Conservation (phyloP, 2,888 invertebrate species). For the Ariolimax columbianus region DNA sequence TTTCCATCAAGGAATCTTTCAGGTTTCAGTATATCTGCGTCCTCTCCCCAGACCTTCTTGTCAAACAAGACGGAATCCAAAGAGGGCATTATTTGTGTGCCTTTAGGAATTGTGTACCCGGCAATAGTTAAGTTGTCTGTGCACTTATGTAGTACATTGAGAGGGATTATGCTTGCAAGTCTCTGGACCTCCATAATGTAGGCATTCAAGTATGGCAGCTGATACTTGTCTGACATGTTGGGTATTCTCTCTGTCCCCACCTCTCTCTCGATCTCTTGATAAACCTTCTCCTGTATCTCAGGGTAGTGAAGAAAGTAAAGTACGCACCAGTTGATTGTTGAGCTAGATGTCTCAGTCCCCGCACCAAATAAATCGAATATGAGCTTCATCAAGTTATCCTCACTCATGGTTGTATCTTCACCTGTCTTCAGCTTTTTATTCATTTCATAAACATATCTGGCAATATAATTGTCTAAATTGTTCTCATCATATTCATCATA, state of each 20-base stretch:
- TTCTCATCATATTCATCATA: slow-evolving; percentile 20
- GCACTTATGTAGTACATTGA: slow-evolving; percentile 23
- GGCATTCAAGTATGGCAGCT: slow-evolving; percentile 14
- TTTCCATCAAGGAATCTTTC: slow-evolving; percentile 62
- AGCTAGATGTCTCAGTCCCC: slow-evolving; percentile 86
- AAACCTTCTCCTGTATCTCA: slow-evolving; percentile 78
- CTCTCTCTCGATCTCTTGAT: slow-evolving; percentile 64
- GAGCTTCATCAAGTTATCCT: neutral
- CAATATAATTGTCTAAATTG: slow-evolving; percentile 20
- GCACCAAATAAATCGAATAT: slow-evolving; percentile 63
- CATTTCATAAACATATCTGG: neutral
- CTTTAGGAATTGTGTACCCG: slow-evolving; percentile 70
- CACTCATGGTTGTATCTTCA: neutral
- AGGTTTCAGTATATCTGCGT: slow-evolving; percentile 61
- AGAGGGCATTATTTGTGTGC: slow-evolving; percentile 61
- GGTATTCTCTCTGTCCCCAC: slow-evolving; percentile 69
- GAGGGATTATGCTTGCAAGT: slow-evolving; percentile 53
- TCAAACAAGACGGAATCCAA: slow-evolving; percentile 64
- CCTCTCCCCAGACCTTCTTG: slow-evolving; percentile 60
- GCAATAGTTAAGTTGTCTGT: slow-evolving; percentile 62
- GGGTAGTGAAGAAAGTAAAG: slow-evolving; percentile 88
- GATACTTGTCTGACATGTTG: slow-evolving; percentile 7
- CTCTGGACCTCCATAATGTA: slow-evolving; percentile 10
- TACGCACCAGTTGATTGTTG: slow-evolving; percentile 91
- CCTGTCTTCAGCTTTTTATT: neutral